Percentiles rank a stretch among this genome's conserved stretches.
phyloP scores from a whole-genome alignment of 2,888 invertebrate species.

The Melieria picta region DNA sequence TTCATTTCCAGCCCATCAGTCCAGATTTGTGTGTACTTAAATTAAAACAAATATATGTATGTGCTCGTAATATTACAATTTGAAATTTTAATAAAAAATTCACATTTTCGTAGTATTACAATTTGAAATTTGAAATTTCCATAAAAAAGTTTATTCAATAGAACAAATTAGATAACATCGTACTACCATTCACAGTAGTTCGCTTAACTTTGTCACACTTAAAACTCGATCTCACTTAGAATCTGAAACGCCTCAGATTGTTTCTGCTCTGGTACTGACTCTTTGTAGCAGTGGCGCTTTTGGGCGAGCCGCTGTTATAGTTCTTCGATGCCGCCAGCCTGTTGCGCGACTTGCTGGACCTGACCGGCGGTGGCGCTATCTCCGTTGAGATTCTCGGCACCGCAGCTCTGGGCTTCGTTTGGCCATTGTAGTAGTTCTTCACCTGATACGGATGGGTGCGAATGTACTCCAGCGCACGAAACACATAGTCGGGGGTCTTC shows the following conservation, averaged over 20 bases:
- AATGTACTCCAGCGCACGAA: conserved; percentile 55
- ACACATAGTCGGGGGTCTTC: conserved; percentile 56
- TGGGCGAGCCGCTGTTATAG: conserved; percentile 7
- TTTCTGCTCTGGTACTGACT: not conserved
- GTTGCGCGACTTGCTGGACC: not conserved
- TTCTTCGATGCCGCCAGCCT: not conserved
- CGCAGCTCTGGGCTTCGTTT: conserved; percentile 40
- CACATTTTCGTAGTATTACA: no score
- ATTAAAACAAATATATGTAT: no score
- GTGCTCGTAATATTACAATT: no score
- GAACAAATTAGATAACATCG: no score
- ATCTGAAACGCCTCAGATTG: not conserved
- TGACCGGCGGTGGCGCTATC: conserved; percentile 27
- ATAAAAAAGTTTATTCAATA: no score
- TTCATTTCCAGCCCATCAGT: no score
- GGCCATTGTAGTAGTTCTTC: conserved; percentile 29
- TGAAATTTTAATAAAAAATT: no score
- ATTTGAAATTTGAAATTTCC: no score
- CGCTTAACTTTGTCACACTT: no score
- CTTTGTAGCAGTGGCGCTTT: no score
- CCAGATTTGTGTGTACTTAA: no score
- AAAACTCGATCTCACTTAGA: not conserved
- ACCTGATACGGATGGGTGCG: conserved; percentile 56
- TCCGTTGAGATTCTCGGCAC: not conserved
- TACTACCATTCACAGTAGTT: no score